Evolutionary conservation across 2,888 invertebrate genomes (phyloP).

Genomic region (Agapostemon virescens): DNA sequence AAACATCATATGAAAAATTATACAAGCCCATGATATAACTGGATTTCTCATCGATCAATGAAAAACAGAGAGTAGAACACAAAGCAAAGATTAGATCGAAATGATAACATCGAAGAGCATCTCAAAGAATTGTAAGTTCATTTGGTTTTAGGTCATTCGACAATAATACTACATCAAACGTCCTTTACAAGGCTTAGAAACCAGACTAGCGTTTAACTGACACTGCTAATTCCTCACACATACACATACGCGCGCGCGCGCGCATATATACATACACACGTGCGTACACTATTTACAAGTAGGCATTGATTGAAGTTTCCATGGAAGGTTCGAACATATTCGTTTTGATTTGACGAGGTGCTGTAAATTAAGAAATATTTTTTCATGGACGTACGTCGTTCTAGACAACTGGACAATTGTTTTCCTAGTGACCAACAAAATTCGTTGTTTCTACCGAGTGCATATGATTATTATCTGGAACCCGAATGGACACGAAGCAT

Average conservation of each 20-base stretch:
- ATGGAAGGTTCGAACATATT: conserved; percentile 19
- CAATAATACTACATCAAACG: conserved; percentile 57
- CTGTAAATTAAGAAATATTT: conserved; percentile 37
- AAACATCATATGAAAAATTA: conserved; percentile 31
- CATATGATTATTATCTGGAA: conserved; percentile 36
- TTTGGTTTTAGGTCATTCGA: conserved; percentile 61
- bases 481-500: conserved; percentile 28
- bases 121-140: conserved; percentile 59
- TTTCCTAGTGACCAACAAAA: conserved; percentile 28
- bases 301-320: conserved; percentile 18
- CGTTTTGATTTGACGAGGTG: conserved; percentile 18
- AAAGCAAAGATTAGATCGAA: conserved; percentile 16
- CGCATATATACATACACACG: not conserved
- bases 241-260: not conserved
- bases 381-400: conserved; percentile 22
- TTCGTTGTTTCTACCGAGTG: conserved; percentile 35
- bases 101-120: conserved; percentile 57
- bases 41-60: conserved; percentile 47
- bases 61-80: conserved; percentile 4
- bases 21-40: conserved; percentile 51
- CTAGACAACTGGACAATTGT: conserved; percentile 18
- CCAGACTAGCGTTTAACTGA: conserved; percentile 33
- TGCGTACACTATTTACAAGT: conserved; percentile 18
- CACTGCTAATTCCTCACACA: conserved; percentile 32
- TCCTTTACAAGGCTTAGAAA: conserved; percentile 13